These are phyloP conservation scores for Zaprionus kolodkinae DNA, from an alignment of 1,140 invertebrate species.

Conservation along the genomic window DNA sequence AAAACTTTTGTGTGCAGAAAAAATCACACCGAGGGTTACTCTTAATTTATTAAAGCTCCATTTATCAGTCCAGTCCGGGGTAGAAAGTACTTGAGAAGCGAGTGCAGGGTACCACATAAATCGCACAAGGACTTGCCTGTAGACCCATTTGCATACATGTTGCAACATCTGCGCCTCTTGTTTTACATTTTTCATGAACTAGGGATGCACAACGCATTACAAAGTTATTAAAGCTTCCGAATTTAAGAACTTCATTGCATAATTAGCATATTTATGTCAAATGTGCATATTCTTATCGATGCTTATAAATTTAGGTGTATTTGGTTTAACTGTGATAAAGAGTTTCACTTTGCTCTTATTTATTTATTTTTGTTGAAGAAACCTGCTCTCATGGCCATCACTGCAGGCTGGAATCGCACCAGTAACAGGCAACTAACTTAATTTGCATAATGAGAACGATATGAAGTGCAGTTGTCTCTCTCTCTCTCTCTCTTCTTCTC, in stretches of 20 bases:
- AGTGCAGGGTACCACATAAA: slow-evolving; percentile 59
- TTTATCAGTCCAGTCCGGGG: slow-evolving; percentile 59
- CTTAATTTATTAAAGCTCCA: slow-evolving; percentile 81
- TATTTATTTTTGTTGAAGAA: neutral
- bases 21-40: slow-evolving; percentile 52
- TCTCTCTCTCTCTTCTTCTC: neutral
- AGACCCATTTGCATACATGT: neutral
- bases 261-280: too few relatives aligned
- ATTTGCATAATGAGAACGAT: slow-evolving; percentile 71
- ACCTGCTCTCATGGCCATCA: neutral
- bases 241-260: neutral
- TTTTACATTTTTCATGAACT: neutral
- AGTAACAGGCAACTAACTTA: neutral
- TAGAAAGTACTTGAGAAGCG: neutral
- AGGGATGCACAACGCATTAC: neutral
- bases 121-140: slow-evolving; percentile 33
- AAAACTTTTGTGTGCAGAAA: slow-evolving; percentile 21
- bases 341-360: too few relatives aligned
- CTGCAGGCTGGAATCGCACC: neutral
- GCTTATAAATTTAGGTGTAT: too few relatives aligned
- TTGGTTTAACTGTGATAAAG: too few relatives aligned
- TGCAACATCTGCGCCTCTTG: neutral
- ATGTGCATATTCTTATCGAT: too few relatives aligned
- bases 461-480: slow-evolving; percentile 39
- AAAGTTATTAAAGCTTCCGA: neutral